Percentiles rank a stretch among this genome's conserved stretches.
Evolutionary conservation across 2,797 vertebrate genomes (phyloP).

Genomic region (Paratrypauchen microcephalus): DNA sequence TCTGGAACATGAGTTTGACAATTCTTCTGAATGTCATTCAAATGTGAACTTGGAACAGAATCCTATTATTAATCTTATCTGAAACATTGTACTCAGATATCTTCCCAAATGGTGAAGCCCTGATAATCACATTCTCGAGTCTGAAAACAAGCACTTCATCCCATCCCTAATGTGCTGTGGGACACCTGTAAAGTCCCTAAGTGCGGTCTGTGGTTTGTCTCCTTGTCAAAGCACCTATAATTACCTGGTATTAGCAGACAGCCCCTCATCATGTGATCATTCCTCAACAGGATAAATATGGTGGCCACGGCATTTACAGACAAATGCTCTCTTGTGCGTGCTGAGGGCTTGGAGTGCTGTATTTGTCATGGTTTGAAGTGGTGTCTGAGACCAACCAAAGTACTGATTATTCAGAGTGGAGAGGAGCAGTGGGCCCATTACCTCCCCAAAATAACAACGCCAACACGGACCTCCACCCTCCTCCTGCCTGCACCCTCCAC

Average conservation of each 20-base stretch:
- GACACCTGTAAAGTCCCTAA: conserved; percentile 22
- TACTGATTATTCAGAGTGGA: conserved; percentile 79
- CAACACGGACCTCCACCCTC: conserved; percentile 50
- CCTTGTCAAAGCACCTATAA: conserved; percentile 66
- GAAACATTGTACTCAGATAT: neutral
- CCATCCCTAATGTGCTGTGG: conserved; percentile 25
- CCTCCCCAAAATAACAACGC: conserved; percentile 71
- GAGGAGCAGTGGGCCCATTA: conserved; percentile 75
- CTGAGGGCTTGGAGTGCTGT: conserved; percentile 71
- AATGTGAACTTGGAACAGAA: too few species aligned
- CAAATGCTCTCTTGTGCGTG: conserved; percentile 63
- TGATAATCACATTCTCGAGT: neutral
- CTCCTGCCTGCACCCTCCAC: conserved; percentile 24
- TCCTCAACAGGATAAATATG: conserved; percentile 78
- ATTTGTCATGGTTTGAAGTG: conserved; percentile 80
- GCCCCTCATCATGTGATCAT: conserved; percentile 73
- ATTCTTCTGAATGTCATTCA: too few species aligned
- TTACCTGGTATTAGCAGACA: conserved; percentile 68
- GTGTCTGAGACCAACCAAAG: conserved; percentile 73
- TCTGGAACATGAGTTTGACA: too few species aligned
- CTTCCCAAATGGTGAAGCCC: neutral
- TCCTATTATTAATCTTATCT: neutral
- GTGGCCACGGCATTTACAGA: conserved; percentile 74
- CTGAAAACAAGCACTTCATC: neutral
- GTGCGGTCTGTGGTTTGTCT: conserved; percentile 36